Conservation (phyloP, 1,140 invertebrate genomes). For the Sitophilus oryzae region DNA sequence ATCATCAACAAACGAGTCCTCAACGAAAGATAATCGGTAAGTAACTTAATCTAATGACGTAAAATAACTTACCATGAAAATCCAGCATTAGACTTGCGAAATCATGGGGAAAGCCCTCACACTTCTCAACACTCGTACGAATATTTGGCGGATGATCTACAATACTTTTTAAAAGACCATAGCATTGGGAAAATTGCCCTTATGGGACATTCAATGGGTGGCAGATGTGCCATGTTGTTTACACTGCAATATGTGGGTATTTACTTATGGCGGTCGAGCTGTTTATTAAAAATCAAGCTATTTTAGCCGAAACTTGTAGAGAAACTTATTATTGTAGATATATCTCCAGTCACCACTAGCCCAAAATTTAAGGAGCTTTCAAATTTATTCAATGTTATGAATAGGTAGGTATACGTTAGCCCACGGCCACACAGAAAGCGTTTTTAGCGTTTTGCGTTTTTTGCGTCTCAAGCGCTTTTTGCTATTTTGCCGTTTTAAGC, state of each 20-base stretch:
- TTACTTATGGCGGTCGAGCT: no score
- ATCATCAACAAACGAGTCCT: constrained; percentile 55
- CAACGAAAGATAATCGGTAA: constrained; percentile 57
- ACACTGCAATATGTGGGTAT: constrained; percentile 51
- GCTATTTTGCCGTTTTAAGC: no score
- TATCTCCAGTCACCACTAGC: constrained; percentile 66
- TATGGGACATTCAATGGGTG: constrained; percentile 90
- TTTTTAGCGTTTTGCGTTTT: no score
- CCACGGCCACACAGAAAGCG: no score
- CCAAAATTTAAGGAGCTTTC: constrained; percentile 57
- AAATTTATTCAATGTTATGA: constrained; percentile 62
- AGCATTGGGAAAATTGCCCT: constrained; percentile 58
- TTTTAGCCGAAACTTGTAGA: constrained; percentile 70
- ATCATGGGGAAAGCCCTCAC: constrained; percentile 88
- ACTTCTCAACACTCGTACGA: constrained; percentile 62
- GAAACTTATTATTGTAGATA: constrained; percentile 78
- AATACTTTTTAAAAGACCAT: constrained; percentile 56
- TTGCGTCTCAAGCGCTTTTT: no score
- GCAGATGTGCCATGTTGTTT: constrained; percentile 72
- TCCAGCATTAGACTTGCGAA: constrained; percentile 77
- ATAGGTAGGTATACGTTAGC: constrained; percentile 28
- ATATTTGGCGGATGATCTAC: constrained; percentile 67
- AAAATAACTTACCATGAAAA: no score
- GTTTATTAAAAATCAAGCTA: no score
- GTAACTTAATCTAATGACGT: no score